Base-by-base conservation (phyloP, 2,888 invertebrate genomes). In the Andrena hattorfiana region DNA sequence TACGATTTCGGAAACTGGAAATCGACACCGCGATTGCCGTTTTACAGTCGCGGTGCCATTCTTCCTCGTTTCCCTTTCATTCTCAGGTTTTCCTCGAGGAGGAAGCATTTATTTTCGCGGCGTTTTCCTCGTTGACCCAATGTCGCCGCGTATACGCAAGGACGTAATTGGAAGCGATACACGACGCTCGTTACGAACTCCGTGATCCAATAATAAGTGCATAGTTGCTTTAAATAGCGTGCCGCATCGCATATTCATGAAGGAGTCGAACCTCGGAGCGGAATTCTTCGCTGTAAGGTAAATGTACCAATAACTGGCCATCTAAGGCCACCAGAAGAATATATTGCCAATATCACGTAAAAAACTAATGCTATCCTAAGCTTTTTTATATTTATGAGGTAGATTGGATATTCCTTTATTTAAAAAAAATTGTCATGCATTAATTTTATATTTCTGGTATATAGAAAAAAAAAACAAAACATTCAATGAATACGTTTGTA, bases 231-330 rank as follows among this genome's bases (percentile, higher is more conserved):
- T 83, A 83, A 87, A 87, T 79, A 81, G 78, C 77, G 51, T 20
- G 56, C 32, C 35, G 51, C 48, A 70, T 70, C 79, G 73, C 83
- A 87, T 87, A 87, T 87, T 87, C 78, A 87, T 73, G 67, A 78
- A 63, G 30, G 28, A 72, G 73, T 85, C 63, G 71, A 85, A 84
- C 73, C 73, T 56, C 54, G 63, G 48, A 59, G 54, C 48, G 77
- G 74, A 85, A 76, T 83, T 80, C 73, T 73, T 74, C 67, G 66
- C 68, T 76, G 48, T 62, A n/a, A n/a, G n/a, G n/a, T n/a, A n/a
- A n/a, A n/a, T n/a, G n/a, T n/a, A n/a, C n/a, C n/a, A n/a, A n/a
- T n/a, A n/a, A n/a, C n/a, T n/a, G n/a, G n/a, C n/a, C n/a, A n/a
- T n/a, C n/a, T n/a, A n/a, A n/a, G n/a, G n/a, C n/a, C n/a, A n/a